Base-by-base conservation (phyloP, 2,113 vertebrate species). In the Delphinus delphis region DNA sequence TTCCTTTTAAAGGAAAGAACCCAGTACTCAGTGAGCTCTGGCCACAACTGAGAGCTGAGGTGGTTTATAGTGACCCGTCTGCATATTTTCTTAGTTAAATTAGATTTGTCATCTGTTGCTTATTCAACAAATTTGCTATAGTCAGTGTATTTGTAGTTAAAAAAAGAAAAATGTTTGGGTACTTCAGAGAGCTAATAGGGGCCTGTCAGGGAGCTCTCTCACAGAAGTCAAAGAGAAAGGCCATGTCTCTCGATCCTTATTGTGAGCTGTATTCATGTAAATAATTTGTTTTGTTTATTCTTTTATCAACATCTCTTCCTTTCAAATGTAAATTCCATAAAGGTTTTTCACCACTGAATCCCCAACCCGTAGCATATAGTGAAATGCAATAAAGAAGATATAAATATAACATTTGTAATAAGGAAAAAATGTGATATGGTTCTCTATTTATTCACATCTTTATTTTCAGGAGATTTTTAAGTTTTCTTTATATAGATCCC, bases 1-100 rank as follows among this genome's bases (percentile, higher is more conserved):
- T 86, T 41, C n/a, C 21, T 47, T 81, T 60, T 81, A 91, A 96
- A 90, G 60, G 73, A 87, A 92, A 96, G 18, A 88, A 65, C 6
- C 31, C 18, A 41, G 13, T n/a, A 9, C 28, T 28, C 21, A 33
- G 20, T 15, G 36, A 70, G 25, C 33, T 80, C 70, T 81, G n/a
- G 17, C 28, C 31, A 10, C 17, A 63, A 33, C 26, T 26, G 58
- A 97, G n/a, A 94, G 63, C 86, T 44, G 3, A 95, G 25, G 76
- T 47, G 55, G 60, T 86, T 88, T 38, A 67, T 15, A 4, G 7
- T 25, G 14, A 21, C 47, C 11, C 73, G 9, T 44, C 68, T 76
- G 31, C 36, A 38, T 65, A 68, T 63, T 82, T 93, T 88, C 53
- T 84, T 63, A 85, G 11, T 85, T 81, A 88, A 97, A 71, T 77